Percentiles rank a stretch among this genome's conserved stretches.
Evolutionary conservation across 2,113 vertebrate species (phyloP).

Genomic region (Platysternon megacephalum): DNA sequence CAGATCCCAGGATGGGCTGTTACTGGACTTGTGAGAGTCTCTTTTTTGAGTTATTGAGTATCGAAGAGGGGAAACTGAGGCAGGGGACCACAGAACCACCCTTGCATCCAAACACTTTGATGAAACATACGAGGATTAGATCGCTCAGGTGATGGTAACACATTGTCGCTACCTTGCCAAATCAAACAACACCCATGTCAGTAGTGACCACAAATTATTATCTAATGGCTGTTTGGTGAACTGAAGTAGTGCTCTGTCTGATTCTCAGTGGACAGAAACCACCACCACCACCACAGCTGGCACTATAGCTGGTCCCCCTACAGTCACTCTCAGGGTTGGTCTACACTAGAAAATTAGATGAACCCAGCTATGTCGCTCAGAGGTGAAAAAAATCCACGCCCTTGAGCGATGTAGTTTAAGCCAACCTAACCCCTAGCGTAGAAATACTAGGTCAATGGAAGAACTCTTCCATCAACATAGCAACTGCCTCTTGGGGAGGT

Average conservation of each 20-base stretch:
- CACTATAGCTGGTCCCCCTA: neutral
- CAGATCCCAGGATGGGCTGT: neutral
- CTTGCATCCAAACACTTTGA: neutral
- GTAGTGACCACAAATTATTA: neutral
- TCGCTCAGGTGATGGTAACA: neutral
- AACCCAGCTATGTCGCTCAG: neutral
- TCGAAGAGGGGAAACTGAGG: neutral
- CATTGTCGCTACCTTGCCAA: neutral
- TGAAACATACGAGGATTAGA: neutral
- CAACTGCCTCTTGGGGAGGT: neutral
- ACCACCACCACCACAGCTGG: neutral
- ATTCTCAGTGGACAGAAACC: neutral
- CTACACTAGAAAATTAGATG: neutral
- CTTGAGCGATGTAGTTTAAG: neutral
- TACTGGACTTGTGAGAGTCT: neutral
- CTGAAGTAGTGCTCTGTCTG: neutral
- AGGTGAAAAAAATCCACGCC: neutral
- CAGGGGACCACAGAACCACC: neutral
- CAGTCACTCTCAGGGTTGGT: neutral
- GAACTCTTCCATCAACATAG: neutral
- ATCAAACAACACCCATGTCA: neutral
- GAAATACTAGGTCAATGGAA: neutral
- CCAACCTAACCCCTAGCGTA: neutral
- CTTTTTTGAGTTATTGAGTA: neutral
- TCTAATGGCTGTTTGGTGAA: neutral